Evolutionary conservation across 2,113 vertebrate species (phyloP), one percentile per base, ranked within the genome.

Genomic region (Eolophus roseicapilla): DNA sequence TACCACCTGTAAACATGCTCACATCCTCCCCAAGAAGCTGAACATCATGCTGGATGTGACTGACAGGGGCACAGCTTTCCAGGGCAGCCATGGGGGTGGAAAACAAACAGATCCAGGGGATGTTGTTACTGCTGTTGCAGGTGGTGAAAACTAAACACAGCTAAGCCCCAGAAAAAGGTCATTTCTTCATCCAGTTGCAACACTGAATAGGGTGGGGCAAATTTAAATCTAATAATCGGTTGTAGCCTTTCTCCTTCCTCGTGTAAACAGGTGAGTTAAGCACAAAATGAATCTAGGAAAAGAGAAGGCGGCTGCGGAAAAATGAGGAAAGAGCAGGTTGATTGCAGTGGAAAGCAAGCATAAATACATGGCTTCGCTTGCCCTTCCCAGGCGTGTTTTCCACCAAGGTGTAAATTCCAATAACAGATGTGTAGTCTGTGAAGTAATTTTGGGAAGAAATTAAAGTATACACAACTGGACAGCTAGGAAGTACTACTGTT

Each of bases 1-100:
- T 8, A 55, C 33, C 31, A 55, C 37, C 64, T 69, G 9, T 53
- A 85, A 55, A 3, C 1, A 3, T 0, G 0, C 9, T 69, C 17
- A 65, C 11, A 28, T 24, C 3, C 2, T 69, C 37, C 14, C n/a
- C 5, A 13, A 57, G 88, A 64, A 52, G 28, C 28, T 2, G 5
- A 69, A 19, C 8, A 15, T 67, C 3, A 1, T 13, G 11, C 33
- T 17, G 24, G 43, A n/a, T 6, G 1, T 41, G 55, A 71, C 35
- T 62, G 55, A 60, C 21, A 62, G 29, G 20, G 11, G 2, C 39
- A 75, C 33, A 86, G n/a, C 41, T 82, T 70, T 86, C 55, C 35
- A 43, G 39, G 17, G 11, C 52, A 92, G 24, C 11, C 33, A 33
- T 7, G 4, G 16, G 23, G 29, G 8, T 59, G 28, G 35, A 68